These are phyloP conservation scores for Liposcelis brunnea DNA, from an alignment of 2,888 invertebrate species.

Conservation along the genomic window DNA sequence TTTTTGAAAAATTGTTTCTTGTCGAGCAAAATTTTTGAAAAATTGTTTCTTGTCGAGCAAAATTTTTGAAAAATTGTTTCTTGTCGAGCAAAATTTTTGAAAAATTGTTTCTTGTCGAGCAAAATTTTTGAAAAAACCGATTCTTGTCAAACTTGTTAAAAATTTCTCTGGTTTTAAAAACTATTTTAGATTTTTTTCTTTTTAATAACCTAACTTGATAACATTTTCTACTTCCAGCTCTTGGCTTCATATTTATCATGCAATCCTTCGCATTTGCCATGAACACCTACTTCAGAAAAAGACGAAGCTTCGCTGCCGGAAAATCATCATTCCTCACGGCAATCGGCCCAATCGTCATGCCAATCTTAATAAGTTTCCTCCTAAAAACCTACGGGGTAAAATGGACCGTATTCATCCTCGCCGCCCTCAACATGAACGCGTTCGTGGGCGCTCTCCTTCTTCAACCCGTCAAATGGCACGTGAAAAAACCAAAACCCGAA, in stretches of 20 bases:
- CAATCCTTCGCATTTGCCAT: conserved; percentile 43
- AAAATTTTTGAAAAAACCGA: too few relatives aligned
- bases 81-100: too few relatives aligned
- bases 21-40: too few relatives aligned
- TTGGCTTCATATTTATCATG: conserved; percentile 41
- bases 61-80: too few relatives aligned
- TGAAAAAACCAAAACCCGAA: conserved; percentile 26
- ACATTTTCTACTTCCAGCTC: conserved; percentile 30
- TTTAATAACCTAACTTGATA: too few relatives aligned
- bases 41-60: too few relatives aligned
- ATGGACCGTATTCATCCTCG: conserved; percentile 42
- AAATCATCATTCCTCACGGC: conserved; percentile 45
- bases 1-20: too few relatives aligned
- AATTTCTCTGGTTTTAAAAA: too few relatives aligned
- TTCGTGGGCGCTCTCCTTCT: conserved; percentile 39
- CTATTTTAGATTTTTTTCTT: too few relatives aligned
- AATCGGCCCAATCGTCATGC: conserved; percentile 47
- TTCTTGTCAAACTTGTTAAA: too few relatives aligned
- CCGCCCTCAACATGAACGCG: conserved; percentile 42
- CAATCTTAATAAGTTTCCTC: conserved; percentile 27
- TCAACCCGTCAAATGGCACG: conserved; percentile 50
- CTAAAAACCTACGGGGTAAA: conserved; percentile 32
- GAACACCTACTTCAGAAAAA: conserved; percentile 44
- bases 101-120: too few relatives aligned
- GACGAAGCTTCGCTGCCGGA: conserved; percentile 42